These are phyloP conservation scores for Hirtodrosophila trivittata DNA, from an alignment of 2,888 invertebrate species.

Conservation along the genomic window DNA sequence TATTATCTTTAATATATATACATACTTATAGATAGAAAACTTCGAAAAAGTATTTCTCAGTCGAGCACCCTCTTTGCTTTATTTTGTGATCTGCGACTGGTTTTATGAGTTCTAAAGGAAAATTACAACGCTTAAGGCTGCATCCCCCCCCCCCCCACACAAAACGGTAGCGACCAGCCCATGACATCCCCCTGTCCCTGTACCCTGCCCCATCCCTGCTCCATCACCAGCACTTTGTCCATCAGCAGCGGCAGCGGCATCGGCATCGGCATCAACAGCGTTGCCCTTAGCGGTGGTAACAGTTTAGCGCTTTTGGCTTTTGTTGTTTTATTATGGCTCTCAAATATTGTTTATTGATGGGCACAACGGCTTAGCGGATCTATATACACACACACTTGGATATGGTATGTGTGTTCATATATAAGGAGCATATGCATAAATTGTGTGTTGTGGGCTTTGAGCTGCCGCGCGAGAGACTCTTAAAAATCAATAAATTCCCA, in stretches of 20 bases:
- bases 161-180: conserved; percentile 67
- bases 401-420: conserved; percentile 5
- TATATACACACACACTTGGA: conserved; percentile 32
- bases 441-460: conserved; percentile 37
- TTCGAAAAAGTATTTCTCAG: conserved; percentile 28
- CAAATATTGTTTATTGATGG: conserved; percentile 71
- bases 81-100: conserved; percentile 14
- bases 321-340: conserved; percentile 57
- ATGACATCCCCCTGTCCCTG: conserved; percentile 15
- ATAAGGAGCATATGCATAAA: conserved; percentile 51
- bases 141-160: conserved; percentile 6
- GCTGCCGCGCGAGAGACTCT: conserved; percentile 60
- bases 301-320: conserved; percentile 64
- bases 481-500: conserved; percentile 78
- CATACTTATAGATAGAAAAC: conserved; percentile 1
- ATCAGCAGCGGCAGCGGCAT: conserved; percentile 51
- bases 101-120: conserved; percentile 45
- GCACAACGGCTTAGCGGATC: conserved; percentile 74
- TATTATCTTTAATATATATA: too few relatives aligned
- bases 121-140: conserved; percentile 60
- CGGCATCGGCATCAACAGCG: background rate
- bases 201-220: background rate
- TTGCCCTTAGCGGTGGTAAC: conserved; percentile 56
- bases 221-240: conserved; percentile 15
- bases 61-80: conserved; percentile 18